phyloP scores from a whole-genome alignment of 2,797 vertebrate species.

The Smutsia gigantea region DNA sequence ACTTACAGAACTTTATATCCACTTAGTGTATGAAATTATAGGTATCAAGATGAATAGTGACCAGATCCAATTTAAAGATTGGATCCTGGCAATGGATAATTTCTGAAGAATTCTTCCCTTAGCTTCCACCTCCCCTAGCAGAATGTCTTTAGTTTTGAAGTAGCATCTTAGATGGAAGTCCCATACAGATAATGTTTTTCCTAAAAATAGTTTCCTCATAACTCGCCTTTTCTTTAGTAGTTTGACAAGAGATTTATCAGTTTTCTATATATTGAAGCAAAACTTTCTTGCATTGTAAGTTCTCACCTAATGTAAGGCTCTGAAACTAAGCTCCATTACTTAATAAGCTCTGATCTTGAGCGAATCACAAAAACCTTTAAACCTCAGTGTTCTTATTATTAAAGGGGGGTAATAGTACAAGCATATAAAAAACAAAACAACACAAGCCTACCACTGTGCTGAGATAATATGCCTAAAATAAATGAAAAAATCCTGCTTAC shows the following conservation, averaged over 20 bases:
- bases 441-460: neutral
- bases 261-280: neutral
- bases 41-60: neutral
- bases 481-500: neutral
- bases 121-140: neutral
- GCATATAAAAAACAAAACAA: neutral
- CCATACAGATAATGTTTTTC: neutral
- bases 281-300: neutral
- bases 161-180: neutral
- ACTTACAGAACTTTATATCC: neutral
- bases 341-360: neutral
- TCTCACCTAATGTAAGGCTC: neutral
- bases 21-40: neutral
- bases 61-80: neutral
- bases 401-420: neutral
- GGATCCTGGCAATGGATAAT: neutral
- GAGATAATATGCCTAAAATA: neutral
- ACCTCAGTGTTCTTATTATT: neutral
- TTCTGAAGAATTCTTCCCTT: neutral
- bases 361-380: neutral
- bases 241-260: neutral
- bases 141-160: slow-evolving; percentile 4
- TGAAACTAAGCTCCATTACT: neutral
- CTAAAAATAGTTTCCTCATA: neutral
- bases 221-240: neutral